Base-by-base conservation (phyloP, 2,888 invertebrate species). In the Polymixis flavicincta region DNA sequence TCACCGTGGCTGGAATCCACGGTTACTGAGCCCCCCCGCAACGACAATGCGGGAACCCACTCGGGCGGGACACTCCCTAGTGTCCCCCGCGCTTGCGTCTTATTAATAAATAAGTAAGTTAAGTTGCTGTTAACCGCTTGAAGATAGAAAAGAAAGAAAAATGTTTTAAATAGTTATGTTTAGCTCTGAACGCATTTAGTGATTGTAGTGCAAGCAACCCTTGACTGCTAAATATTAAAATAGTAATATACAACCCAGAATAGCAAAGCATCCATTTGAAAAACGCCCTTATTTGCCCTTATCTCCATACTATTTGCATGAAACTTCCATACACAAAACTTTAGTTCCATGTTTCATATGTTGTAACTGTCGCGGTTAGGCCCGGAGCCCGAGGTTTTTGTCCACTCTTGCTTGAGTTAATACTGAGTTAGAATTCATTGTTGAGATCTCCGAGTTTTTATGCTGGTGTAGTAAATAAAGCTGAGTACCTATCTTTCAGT, bases 401-500 rank as follows among this genome's bases (percentile, higher is more conserved):
- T 59, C 42, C 74, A 78, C 61, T 48, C 75, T 57, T 69, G 65
- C 80, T 75, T 74, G 68, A 81, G 75, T 80, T 80, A 80, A 84
- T 84, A 52, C 81, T 57, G 67, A 80, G 85, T 81, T 85, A 66
- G 82, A 79, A 74, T 81, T 85, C 85, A 81, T 81, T 84, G 80
- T 84, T 57, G 14, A 67, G 63, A 54, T 63, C 32, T 22, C 42
- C 0, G 8, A 52, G 73, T 80, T 81, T 85, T 80, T 81, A 60
- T 81, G 45, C 63, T 64, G 57, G 68, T 14, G 14, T 54, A 37
- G 65, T 66, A 61, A 61, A 80, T 79, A 74, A 80, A 65, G 32
- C 32, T 11, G 8, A 32, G 9, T 28, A 61, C n/a, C 5, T 22
- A 52, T 28, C 32, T 13, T 42, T 32, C 59, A 45, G 42, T 45